Percentiles rank a stretch among this genome's conserved stretches.
Conservation (phyloP, 2,888 invertebrate genomes). For the Noctua pronuba region DNA sequence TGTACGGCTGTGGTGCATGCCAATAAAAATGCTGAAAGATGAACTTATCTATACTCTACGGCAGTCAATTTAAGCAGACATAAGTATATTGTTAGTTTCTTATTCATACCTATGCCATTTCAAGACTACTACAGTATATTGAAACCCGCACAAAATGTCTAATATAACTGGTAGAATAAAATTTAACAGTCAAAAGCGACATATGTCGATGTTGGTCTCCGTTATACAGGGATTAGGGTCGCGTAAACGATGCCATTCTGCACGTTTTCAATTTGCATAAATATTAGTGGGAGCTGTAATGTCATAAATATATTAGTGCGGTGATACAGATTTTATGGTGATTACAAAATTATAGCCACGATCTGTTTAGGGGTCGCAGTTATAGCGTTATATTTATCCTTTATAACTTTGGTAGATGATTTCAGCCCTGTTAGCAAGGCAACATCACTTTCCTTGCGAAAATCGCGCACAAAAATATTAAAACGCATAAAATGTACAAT, state of each 20-base stretch:
- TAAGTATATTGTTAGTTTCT: neutral
- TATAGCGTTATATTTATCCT: slow-evolving; percentile 70
- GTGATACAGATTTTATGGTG: slow-evolving; percentile 90
- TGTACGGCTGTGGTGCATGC: too few relatives aligned
- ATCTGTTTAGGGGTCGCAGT: slow-evolving; percentile 78
- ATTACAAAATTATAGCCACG: slow-evolving; percentile 86
- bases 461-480: slow-evolving; percentile 49
- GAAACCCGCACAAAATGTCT: slow-evolving; percentile 18
- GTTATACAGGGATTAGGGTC: slow-evolving; percentile 82
- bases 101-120: neutral
- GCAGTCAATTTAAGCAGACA: neutral
- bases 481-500: slow-evolving; percentile 61
- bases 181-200: slow-evolving; percentile 73
- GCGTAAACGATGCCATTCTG: slow-evolving; percentile 87
- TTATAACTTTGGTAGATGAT: slow-evolving; percentile 51
- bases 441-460: slow-evolving; percentile 29
- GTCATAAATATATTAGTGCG: slow-evolving; percentile 90
- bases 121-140: slow-evolving; percentile 6
- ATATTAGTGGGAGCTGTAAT: slow-evolving; percentile 88
- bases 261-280: slow-evolving; percentile 90
- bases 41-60: too few relatives aligned
- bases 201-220: slow-evolving; percentile 81
- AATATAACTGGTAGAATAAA: slow-evolving; percentile 55
- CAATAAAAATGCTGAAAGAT: neutral
- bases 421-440: slow-evolving; percentile 35